Conservation (phyloP, 2,888 invertebrate genomes). For the Heteropelma amictum region DNA sequence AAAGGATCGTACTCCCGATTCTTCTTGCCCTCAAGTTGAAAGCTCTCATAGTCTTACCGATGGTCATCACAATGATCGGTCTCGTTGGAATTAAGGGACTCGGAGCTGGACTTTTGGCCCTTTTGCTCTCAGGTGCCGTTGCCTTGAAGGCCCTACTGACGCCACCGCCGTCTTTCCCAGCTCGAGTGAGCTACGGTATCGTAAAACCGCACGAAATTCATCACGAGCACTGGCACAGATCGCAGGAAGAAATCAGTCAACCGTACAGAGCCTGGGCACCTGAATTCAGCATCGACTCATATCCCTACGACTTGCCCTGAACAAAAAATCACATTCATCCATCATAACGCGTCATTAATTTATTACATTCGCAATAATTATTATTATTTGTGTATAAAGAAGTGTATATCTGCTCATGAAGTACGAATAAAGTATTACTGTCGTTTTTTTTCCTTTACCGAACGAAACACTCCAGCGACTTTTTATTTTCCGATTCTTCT, state of each 20-base stretch:
- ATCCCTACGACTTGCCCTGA: conserved; percentile 70
- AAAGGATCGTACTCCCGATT: conserved; percentile 82
- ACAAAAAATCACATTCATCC: neutral
- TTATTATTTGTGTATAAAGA: conserved; percentile 39
- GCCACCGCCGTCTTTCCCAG: conserved; percentile 67
- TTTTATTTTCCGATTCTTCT: too few species aligned
- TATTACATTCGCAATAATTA: neutral
- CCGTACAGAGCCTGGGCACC: conserved; percentile 74
- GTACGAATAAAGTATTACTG: conserved; percentile 40
- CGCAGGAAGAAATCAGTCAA: conserved; percentile 71
- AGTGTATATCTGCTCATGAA: conserved; percentile 37
- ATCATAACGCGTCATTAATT: conserved; percentile 18
- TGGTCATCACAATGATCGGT: conserved; percentile 81
- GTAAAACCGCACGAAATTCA: conserved; percentile 73
- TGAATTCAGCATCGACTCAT: conserved; percentile 70
- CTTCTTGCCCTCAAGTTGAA: conserved; percentile 83
- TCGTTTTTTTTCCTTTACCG: neutral
- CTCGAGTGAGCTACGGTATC: conserved; percentile 72
- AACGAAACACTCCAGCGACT: neutral
- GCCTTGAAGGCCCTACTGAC: conserved; percentile 73
- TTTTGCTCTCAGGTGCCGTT: conserved; percentile 80
- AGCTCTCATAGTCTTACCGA: conserved; percentile 81
- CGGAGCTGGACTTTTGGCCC: conserved; percentile 82
- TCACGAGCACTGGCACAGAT: conserved; percentile 76
- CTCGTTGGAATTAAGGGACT: conserved; percentile 84